Base-by-base conservation (phyloP, 2,113 vertebrate genomes). In the Oceanodroma tethys region DNA sequence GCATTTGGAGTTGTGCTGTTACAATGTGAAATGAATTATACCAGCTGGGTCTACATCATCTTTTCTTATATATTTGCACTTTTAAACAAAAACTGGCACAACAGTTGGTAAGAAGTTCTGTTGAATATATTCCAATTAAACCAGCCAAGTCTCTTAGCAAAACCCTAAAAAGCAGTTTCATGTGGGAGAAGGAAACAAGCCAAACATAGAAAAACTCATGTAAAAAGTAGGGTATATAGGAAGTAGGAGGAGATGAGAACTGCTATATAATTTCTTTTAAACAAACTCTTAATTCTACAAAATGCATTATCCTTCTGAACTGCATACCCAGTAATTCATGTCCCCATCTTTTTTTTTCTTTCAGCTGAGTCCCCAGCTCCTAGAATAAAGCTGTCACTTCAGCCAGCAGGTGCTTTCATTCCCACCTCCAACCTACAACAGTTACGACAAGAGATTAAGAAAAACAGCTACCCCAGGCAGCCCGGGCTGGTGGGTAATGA, bases 361-460 rank as follows among this genome's bases (percentile, higher is more conserved):
- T 89, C 82, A 95, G 76, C 55, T 70, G 92, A 95, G 80, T 93
- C 55, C 48, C 70, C 88, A 70, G 74, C 74, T 91, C 70, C 72
- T 56, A 86, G 85, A 93, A 96, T 88, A 55, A 96, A 94, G 81
- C 96, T 79, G 93, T 93, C 96, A 95, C 59, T 95, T 34, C 62
- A 78, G 82, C n/a, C 91, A 95, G 93, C 89, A 92, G 95, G 82
- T 91, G 92, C 85, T 79, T 68, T 93, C 94, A 65, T 68, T 81
- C 36, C 91, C 47, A 3, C 90, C 83, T 90, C 75, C 55, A 38
- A 75, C 90, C 68, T 52, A 83, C 76, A 89, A 17, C 92, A 84
- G 75, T 94, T 95, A 90, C 78, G 93, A 95, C 89, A 97, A 53
- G 56, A 96, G 91, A 97, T 96, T 65, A 97, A 97, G 96, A 96